Base-by-base conservation (phyloP, 2,797 vertebrate genomes). In the Diplodus puntazzo region DNA sequence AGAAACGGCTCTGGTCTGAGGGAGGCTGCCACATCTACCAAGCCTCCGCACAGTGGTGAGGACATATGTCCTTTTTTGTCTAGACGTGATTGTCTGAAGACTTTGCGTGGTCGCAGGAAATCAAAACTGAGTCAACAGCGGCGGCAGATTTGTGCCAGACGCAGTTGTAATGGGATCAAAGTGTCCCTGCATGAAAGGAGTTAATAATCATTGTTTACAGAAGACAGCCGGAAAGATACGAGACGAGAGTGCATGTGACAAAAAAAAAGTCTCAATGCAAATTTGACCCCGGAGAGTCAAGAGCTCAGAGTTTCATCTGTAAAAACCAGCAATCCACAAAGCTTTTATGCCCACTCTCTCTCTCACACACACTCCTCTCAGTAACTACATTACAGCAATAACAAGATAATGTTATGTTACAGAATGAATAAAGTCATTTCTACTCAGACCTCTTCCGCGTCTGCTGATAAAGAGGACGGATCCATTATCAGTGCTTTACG, bases 401-500 rank as follows among this genome's bases (percentile, higher is more conserved):
- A 88, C 67, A 77, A 77, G 84, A 88, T 90, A 73, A 89, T 89
- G 68, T 86, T 83, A 68, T 84, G 43, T 50, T 75, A 59, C 73
- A 82, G 55, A 85, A 77, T 83, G 80, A 86, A 89, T 83, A 60
- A 83, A 87, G 73, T 77, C 60, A 70, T 86, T 89, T 87, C 73
- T 66, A 75, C 79, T 65, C 78, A 80, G 80, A 82, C 69, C 66
- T 85, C 75, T 52, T 66, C 49, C 79, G 54, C 69, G 87, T 88
- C 86, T 70, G 70, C 80, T 80, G 76, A 75, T 81, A 84, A 82
- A 90, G 74, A 87, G 75, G 76, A 88, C 62, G 84, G 81, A 82
- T 91, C 87, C 79, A 81, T 76, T 87, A 84, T 90, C 88, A 77
- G 60, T 73, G 68, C 60, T 61, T 79, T 54, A 77, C 52, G 52